phyloP scores from a whole-genome alignment of 2,113 vertebrate species.

The Synchiropus splendidus region DNA sequence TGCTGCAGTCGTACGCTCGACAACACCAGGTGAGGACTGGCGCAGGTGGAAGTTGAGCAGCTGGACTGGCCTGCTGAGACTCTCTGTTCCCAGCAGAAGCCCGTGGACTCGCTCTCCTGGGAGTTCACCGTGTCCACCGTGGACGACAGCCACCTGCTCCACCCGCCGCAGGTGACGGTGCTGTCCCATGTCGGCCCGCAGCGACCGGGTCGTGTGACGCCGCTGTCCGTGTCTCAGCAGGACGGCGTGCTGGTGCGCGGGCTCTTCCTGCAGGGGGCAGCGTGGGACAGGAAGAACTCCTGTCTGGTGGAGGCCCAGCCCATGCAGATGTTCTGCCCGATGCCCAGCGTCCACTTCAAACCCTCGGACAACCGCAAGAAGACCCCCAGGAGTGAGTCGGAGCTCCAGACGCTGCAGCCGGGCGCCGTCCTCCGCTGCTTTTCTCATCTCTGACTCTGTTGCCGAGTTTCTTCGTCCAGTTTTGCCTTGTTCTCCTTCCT shows the following conservation, averaged over 20 bases:
- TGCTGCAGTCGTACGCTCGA: slow-evolving; percentile 74
- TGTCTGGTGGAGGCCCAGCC: slow-evolving; percentile 79
- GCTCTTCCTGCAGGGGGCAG: slow-evolving; percentile 78
- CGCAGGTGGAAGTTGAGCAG: background rate
- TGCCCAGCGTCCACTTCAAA: slow-evolving; percentile 83
- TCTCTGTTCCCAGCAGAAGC: slow-evolving; percentile 58
- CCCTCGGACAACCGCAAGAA: slow-evolving; percentile 79
- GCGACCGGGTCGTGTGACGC: background rate
- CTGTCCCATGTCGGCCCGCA: slow-evolving; percentile 5
- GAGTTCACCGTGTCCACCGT: slow-evolving; percentile 77
- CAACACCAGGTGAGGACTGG: slow-evolving; percentile 67
- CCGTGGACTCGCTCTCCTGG: slow-evolving; percentile 81
- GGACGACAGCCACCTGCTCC: slow-evolving; percentile 77
- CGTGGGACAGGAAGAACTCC: slow-evolving; percentile 77
- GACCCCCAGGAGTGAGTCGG: slow-evolving; percentile 72
- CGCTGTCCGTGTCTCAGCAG: slow-evolving; percentile 46
- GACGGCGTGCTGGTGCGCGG: slow-evolving; percentile 79
- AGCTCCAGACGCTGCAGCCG: no score
- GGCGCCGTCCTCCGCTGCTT: no score
- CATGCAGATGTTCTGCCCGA: slow-evolving; percentile 80
- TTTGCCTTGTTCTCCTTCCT: no score
- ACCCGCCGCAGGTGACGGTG: slow-evolving; percentile 71
- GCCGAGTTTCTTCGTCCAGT: no score
- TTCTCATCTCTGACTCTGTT: no score
- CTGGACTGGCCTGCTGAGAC: slow-evolving; percentile 1